Percentiles rank a stretch among this genome's conserved stretches.
These are phyloP conservation scores for Pempheris klunzingeri DNA, from an alignment of 2,797 vertebrate species.

Conservation along the genomic window DNA sequence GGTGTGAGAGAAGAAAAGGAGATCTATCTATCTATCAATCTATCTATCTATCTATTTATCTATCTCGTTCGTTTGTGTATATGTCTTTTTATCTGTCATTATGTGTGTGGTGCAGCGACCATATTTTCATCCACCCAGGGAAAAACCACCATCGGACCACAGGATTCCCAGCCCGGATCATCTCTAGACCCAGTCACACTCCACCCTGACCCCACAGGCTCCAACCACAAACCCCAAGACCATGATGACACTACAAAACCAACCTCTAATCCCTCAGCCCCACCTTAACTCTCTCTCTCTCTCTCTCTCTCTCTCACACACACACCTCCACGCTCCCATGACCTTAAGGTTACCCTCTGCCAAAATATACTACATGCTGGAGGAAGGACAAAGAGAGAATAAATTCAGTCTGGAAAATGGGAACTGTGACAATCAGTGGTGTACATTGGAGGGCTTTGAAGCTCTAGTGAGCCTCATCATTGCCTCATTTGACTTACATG, in stretches of 20 bases:
- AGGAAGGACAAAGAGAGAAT: constrained; percentile 8
- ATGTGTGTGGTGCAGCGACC: constrained; percentile 41
- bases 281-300: constrained; percentile 49
- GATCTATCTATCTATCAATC: background rate
- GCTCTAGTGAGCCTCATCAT: constrained; percentile 20
- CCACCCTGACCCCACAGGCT: constrained; percentile 71
- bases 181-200: constrained; percentile 63
- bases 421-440: constrained; percentile 38
- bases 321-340: constrained; percentile 34
- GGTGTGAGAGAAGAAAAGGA: background rate
- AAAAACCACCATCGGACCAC: constrained; percentile 60
- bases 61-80: constrained; percentile 32
- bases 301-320: background rate
- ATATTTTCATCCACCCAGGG: constrained; percentile 55
- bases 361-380: constrained; percentile 42
- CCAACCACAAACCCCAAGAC: constrained; percentile 71
- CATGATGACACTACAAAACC: constrained; percentile 66
- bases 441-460: constrained; percentile 26
- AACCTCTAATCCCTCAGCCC: constrained; percentile 51
- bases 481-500: constrained; percentile 38
- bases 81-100: constrained; percentile 22
- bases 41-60: constrained; percentile 18
- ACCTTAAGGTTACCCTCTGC: constrained; percentile 47
- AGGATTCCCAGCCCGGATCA: constrained; percentile 66
- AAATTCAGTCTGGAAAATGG: constrained; percentile 44